Conservation (phyloP, 2,113 vertebrate genomes). For the Picathartes gymnocephalus region DNA sequence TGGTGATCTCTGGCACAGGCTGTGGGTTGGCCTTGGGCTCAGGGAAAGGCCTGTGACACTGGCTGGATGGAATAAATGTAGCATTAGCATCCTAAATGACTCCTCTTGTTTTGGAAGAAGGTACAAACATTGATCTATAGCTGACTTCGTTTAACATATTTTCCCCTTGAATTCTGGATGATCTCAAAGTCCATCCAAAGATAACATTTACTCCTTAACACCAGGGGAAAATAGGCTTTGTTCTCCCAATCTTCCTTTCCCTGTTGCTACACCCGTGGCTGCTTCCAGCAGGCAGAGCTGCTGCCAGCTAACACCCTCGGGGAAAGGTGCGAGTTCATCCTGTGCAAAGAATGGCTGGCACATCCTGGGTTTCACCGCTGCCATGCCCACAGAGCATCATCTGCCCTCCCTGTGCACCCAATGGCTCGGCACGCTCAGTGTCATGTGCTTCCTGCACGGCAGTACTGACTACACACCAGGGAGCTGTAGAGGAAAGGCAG, state of each 20-base stretch:
- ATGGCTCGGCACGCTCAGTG: background rate
- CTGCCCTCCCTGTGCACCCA: background rate
- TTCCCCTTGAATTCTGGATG: background rate
- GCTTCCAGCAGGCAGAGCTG: background rate
- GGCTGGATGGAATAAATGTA: background rate
- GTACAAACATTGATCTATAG: background rate
- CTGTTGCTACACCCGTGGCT: background rate
- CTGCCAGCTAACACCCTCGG: background rate
- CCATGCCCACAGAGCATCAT: background rate
- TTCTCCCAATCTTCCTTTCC: background rate
- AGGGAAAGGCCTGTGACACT: too few relatives aligned
- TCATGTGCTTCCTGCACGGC: background rate
- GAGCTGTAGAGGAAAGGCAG: background rate
- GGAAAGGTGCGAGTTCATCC: background rate
- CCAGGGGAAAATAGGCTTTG: background rate
- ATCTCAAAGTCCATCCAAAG: background rate
- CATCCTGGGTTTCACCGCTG: constrained; percentile 28
- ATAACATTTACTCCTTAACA: background rate
- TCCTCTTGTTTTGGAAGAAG: background rate
- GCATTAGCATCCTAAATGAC: rapidly evolving
- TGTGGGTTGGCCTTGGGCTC: background rate
- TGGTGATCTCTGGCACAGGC: background rate
- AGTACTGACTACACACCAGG: background rate
- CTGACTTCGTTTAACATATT: background rate
- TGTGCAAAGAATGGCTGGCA: background rate